A percentile compares a stretch with the other conserved stretches of the same genome.
phyloP scores from a whole-genome alignment of 2,797 vertebrate species.

The Arrhamphus sclerolepis region DNA sequence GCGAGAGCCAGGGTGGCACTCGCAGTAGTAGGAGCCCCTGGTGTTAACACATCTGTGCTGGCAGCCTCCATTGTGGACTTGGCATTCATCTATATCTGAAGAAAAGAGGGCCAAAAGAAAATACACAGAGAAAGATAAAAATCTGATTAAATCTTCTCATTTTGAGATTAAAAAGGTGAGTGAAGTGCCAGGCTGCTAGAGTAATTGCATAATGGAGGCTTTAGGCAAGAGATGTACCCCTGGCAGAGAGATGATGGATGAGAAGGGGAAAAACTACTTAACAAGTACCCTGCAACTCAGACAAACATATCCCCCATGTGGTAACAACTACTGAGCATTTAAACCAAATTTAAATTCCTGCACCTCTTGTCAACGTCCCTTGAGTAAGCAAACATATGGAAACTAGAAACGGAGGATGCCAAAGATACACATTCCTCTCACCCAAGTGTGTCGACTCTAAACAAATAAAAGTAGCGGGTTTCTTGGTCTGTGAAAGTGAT shows the following conservation, averaged over 20 bases:
- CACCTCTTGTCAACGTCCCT: conserved; percentile 41
- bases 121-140: conserved; percentile 48
- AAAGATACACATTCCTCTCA: conserved; percentile 59
- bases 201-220: conserved; percentile 38
- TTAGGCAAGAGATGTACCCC: conserved; percentile 47
- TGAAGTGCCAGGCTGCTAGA: conserved; percentile 40
- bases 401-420: conserved; percentile 50
- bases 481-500: conserved; percentile 27
- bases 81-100: conserved; percentile 94
- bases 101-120: conserved; percentile 17
- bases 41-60: conserved; percentile 95
- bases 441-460: conserved; percentile 46
- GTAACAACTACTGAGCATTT: conserved; percentile 74
- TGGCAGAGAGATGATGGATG: conserved; percentile 57
- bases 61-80: conserved; percentile 93
- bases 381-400: conserved; percentile 59
- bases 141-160: conserved; percentile 64
- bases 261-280: conserved; percentile 27
- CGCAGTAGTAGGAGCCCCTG: conserved; percentile 88
- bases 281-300: conserved; percentile 48
- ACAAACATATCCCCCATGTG: conserved; percentile 72
- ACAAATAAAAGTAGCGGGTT: conserved; percentile 53
- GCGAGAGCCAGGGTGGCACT: conserved; percentile 87
- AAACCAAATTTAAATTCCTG: conserved; percentile 73
- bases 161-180: conserved; percentile 37